Conservation (phyloP, 2,797 vertebrate genomes). For the Mormyrus proboscirostris region DNA sequence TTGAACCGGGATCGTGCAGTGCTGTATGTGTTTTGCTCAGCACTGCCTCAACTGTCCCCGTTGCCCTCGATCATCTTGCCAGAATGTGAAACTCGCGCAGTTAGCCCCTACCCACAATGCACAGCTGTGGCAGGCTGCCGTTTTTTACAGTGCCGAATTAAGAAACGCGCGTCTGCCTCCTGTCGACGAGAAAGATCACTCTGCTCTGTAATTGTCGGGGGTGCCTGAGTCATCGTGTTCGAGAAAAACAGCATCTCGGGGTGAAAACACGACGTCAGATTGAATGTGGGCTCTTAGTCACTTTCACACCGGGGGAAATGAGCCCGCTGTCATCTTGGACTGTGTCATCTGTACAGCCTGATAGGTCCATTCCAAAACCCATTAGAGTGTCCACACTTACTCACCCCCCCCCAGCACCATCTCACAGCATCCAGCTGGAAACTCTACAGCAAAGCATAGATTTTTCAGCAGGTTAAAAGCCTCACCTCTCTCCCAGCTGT, state of each 20-base stretch:
- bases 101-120: not conserved
- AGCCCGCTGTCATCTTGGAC: constrained; percentile 15
- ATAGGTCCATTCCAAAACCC: constrained; percentile 20
- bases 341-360: constrained; percentile 22
- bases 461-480: not conserved
- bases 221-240: constrained; percentile 14
- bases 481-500: not conserved
- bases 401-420: not conserved
- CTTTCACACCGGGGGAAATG: not conserved
- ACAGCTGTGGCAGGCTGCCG: not conserved
- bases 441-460: not conserved
- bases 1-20: not conserved
- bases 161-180: not conserved
- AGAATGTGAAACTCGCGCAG: not conserved
- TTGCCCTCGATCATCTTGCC: not conserved
- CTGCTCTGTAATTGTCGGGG: constrained; percentile 16
- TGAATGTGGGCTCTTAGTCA: constrained; percentile 18
- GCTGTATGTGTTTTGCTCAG: not conserved
- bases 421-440: not conserved
- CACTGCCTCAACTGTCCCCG: not conserved
- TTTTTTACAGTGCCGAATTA: not conserved
- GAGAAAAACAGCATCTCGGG: not conserved
- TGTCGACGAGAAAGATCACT: not conserved
- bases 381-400: constrained; percentile 4
- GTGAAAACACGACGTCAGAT: not conserved